phyloP scores from a whole-genome alignment of 2,113 vertebrate species.

The Clarias magur region DNA sequence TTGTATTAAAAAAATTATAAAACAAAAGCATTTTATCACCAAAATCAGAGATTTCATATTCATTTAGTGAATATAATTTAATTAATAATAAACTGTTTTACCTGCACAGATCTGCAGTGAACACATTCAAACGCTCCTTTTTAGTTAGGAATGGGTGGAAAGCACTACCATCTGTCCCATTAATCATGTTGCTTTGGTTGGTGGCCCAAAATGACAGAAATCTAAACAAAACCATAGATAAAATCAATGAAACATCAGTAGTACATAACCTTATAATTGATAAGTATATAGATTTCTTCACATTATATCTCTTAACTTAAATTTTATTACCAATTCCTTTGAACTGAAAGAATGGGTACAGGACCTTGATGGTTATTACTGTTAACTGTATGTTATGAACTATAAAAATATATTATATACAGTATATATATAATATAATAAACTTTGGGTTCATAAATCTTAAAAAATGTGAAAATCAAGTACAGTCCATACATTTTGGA shows the following conservation, averaged over 20 bases:
- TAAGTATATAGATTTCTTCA: too few species aligned
- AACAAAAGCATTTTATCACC: background rate
- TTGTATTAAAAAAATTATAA: background rate
- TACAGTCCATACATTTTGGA: too few species aligned
- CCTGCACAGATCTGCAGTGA: constrained; percentile 94
- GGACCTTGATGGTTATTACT: background rate
- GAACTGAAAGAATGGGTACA: too few species aligned
- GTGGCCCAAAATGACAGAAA: constrained; percentile 82
- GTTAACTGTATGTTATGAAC: too few species aligned
- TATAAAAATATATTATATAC: background rate
- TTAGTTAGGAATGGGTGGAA: constrained; percentile 87
- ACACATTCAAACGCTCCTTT: constrained; percentile 84
- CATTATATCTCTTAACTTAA: too few species aligned
- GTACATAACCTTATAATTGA: too few species aligned
- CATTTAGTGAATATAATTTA: background rate
- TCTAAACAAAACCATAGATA: constrained; percentile 54
- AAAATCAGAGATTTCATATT: background rate
- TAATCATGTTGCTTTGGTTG: constrained; percentile 87
- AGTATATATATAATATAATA: background rate
- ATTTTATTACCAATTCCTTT: too few species aligned
- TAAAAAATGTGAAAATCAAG: background rate
- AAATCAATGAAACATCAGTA: background rate
- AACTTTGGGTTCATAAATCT: background rate
- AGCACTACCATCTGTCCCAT: constrained; percentile 88
- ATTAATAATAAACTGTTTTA: constrained; percentile 54